These are phyloP conservation scores for Macrosiphum euphorbiae DNA, from an alignment of 2,888 invertebrate genomes.

Conservation along the genomic window DNA sequence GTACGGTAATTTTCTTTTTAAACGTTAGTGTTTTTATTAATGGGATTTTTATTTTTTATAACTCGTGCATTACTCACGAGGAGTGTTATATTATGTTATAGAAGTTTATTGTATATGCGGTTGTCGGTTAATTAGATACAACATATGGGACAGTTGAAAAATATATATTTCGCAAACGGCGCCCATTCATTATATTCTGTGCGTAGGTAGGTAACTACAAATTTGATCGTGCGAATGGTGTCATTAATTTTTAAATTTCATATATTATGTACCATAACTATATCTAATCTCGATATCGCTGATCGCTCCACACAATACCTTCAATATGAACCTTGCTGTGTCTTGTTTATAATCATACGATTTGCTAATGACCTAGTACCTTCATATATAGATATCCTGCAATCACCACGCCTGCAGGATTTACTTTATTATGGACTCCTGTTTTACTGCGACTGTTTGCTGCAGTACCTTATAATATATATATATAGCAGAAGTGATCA, in stretches of 20 bases:
- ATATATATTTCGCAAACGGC: background rate
- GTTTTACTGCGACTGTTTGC: background rate
- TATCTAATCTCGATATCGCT: background rate
- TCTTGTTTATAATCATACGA: background rate
- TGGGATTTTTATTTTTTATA: background rate
- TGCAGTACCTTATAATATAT: background rate
- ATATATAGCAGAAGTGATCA: background rate
- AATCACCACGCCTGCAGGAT: background rate
- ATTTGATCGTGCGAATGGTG: background rate
- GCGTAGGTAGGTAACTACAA: constrained; percentile 12
- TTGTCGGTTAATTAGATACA: background rate
- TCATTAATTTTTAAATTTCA: background rate
- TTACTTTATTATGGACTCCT: background rate
- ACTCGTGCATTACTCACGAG: background rate
- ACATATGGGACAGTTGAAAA: background rate
- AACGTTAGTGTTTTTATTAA: background rate
- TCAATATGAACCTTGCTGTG: background rate
- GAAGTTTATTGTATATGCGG: background rate
- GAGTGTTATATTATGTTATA: background rate
- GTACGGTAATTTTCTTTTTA: background rate
- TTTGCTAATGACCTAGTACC: constrained; percentile 10
- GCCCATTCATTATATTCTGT: background rate
- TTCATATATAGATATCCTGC: background rate
- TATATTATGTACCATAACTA: background rate
- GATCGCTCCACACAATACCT: background rate